A percentile compares a stretch with the other conserved stretches of the same genome.
These are phyloP conservation scores for Natator depressus DNA, from an alignment of 2,113 vertebrate species.

Conservation along the genomic window DNA sequence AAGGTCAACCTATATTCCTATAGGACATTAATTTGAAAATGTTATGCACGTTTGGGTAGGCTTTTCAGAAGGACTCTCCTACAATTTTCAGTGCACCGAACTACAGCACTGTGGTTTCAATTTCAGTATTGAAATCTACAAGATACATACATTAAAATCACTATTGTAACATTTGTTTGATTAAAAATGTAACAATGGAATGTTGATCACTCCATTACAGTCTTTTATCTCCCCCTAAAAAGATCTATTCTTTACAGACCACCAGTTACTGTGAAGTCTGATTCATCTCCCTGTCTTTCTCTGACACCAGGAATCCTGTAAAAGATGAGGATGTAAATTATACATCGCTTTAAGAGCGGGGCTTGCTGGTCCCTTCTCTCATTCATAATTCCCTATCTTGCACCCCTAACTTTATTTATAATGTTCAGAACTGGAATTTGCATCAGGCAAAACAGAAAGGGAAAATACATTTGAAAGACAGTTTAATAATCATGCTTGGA, in stretches of 20 bases:
- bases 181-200: neutral
- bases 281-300: neutral
- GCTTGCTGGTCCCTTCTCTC: slow-evolving; percentile 6
- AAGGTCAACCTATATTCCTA: neutral
- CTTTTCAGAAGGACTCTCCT: slow-evolving; percentile 6
- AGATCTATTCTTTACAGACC: neutral
- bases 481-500: neutral
- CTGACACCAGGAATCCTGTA: slow-evolving; percentile 7
- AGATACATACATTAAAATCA: slow-evolving; percentile 16
- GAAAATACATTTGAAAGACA: slow-evolving; percentile 18
- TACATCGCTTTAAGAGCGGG: slow-evolving; percentile 13
- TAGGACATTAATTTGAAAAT: neutral
- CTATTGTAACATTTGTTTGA: neutral
- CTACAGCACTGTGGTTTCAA: neutral
- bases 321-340: slow-evolving; percentile 26
- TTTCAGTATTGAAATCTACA: neutral
- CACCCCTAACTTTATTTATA: slow-evolving; percentile 15
- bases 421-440: neutral
- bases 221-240: neutral
- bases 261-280: slow-evolving; percentile 2
- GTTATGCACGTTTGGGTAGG: neutral
- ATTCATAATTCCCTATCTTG: slow-evolving; percentile 8
- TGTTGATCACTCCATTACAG: neutral
- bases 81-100: neutral
- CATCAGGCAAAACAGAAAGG: neutral